These are phyloP conservation scores for Drosophila niveifrons DNA, from an alignment of 2,888 invertebrate genomes.

Conservation along the genomic window DNA sequence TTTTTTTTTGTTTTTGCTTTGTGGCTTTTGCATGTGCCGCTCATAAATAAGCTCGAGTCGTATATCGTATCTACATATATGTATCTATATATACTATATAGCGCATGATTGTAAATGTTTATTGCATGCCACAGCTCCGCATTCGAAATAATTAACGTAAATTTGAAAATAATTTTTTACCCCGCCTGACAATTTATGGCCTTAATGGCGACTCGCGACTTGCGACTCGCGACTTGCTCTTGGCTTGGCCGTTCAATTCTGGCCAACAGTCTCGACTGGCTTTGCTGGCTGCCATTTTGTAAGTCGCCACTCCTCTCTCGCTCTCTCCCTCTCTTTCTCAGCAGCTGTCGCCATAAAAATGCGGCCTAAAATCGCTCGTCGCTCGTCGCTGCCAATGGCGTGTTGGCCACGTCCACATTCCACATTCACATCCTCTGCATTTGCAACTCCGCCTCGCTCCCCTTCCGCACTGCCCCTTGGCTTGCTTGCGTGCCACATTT, in stretches of 20 bases:
- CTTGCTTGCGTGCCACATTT: constrained; percentile 76
- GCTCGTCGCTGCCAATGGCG: constrained; percentile 65
- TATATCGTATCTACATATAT: constrained; percentile 35
- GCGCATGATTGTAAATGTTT: constrained; percentile 70
- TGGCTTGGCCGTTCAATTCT: constrained; percentile 49
- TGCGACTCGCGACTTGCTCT: constrained; percentile 22
- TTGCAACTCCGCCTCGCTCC: constrained; percentile 32
- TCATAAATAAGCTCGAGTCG: constrained; percentile 54
- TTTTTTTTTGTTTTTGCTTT: constrained; percentile 22
- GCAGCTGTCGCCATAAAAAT: constrained; percentile 32
- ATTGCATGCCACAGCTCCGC: constrained; percentile 69
- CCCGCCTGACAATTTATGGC: constrained; percentile 66
- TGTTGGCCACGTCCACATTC: constrained; percentile 46
- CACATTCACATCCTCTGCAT: constrained; percentile 35
- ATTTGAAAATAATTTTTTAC: constrained; percentile 77
- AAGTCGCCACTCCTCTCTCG: constrained; percentile 29
- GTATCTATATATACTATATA: constrained; percentile 30
- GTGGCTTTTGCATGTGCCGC: constrained; percentile 55
- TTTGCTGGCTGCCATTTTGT: constrained; percentile 65
- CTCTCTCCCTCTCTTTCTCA: constrained; percentile 7
- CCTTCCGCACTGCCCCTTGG: not conserved
- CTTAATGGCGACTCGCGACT: constrained; percentile 62
- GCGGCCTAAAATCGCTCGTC: constrained; percentile 22
- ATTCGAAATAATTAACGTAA: constrained; percentile 78
- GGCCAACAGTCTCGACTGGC: constrained; percentile 21